Percentiles rank a stretch among this genome's conserved stretches.
phyloP scores from a whole-genome alignment of 2,113 vertebrate genomes.

The Rhinoptilus africanus region DNA sequence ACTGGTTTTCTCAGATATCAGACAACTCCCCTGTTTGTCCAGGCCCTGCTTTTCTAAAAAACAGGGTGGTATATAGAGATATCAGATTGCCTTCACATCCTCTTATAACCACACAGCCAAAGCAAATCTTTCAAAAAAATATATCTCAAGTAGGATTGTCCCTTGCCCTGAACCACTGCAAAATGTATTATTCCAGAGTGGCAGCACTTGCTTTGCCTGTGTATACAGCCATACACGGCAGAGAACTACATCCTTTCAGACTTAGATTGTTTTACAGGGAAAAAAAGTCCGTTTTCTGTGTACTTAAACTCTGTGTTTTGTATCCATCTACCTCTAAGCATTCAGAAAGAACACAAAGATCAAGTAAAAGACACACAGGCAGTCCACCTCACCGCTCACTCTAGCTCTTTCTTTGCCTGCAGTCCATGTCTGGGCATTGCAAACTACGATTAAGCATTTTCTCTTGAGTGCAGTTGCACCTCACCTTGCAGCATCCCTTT shows the following conservation, averaged over 20 bases:
- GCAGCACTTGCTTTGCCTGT: not conserved
- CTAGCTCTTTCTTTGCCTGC: not conserved
- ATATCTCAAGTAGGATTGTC: not conserved
- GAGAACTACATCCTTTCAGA: not conserved
- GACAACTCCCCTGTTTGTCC: not conserved
- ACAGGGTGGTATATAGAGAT: not conserved
- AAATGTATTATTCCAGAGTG: not conserved
- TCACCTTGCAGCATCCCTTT: not conserved
- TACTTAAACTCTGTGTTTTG: not conserved
- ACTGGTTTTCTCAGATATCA: not conserved
- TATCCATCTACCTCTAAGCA: not conserved
- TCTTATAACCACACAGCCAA: not conserved
- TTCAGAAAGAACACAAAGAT: not conserved
- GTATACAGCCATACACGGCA: fast-evolving
- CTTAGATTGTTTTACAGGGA: not conserved
- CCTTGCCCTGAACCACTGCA: not conserved
- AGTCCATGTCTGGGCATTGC: not conserved
- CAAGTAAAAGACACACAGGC: not conserved
- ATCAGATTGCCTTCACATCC: not conserved
- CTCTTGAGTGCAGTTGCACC: not conserved
- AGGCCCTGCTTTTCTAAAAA: not conserved
- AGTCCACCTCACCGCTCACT: fast-evolving
- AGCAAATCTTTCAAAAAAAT: not conserved
- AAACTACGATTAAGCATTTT: not conserved
- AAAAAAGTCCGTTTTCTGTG: not conserved